Conservation (phyloP, 2,113 vertebrate genomes). For the Dipodomys ordii region DNA sequence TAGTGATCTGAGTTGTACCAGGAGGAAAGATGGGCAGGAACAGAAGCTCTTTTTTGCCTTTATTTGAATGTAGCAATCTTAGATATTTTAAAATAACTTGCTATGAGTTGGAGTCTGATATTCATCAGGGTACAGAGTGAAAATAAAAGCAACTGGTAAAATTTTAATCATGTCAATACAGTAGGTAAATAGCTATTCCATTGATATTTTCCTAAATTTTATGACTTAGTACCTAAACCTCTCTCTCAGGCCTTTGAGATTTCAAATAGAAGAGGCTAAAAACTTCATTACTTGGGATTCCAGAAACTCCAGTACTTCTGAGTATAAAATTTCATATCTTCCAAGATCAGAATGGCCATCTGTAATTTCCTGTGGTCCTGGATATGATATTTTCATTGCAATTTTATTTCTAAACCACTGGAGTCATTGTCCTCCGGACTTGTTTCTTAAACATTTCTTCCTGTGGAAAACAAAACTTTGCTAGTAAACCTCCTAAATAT, state of each 20-base stretch:
- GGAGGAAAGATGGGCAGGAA: not conserved
- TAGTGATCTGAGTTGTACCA: fast-evolving
- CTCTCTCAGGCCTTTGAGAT: not conserved
- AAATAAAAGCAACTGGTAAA: not conserved
- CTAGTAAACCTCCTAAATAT: not conserved
- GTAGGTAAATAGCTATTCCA: not conserved
- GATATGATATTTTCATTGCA: not conserved
- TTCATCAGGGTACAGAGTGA: not conserved
- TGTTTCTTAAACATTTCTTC: not conserved
- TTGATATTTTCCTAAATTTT: not conserved
- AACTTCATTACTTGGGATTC: not conserved
- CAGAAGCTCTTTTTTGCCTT: not conserved
- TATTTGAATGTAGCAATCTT: not conserved
- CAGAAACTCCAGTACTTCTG: not conserved
- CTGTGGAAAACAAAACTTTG: not conserved
- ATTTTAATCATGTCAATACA: not conserved
- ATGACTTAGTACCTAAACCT: not conserved
- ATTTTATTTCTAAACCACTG: not conserved
- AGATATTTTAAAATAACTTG: not conserved
- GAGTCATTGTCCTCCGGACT: not conserved
- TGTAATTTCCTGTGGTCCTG: not conserved
- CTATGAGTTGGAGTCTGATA: fast-evolving
- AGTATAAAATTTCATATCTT: not conserved
- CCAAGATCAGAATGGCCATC: not conserved
- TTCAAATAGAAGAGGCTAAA: not conserved